These are phyloP conservation scores for Epizoanthus stellaris DNA, from an alignment of 92 coral and sea anemone genomes.

Conservation along the genomic window DNA sequence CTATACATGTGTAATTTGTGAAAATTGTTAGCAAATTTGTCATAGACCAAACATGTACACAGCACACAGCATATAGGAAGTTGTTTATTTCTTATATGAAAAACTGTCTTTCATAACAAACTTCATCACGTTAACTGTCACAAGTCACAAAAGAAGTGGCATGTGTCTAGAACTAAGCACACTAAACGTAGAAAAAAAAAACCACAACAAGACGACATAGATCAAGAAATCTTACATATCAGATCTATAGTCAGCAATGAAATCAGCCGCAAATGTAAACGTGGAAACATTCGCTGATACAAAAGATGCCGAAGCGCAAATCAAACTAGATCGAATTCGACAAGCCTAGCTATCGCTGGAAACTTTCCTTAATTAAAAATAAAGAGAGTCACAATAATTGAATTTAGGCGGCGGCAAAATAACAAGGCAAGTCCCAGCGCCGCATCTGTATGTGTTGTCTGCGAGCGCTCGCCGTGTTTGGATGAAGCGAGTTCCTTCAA, in stretches of 20 bases:
- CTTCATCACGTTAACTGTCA: slow-evolving; percentile 4
- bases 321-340: neutral
- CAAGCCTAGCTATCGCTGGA: slow-evolving; percentile 32
- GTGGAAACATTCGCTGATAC: neutral
- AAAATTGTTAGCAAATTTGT: too few species aligned
- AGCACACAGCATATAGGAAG: neutral
- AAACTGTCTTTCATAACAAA: slow-evolving; percentile 16
- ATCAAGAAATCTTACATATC: slow-evolving; percentile 23
- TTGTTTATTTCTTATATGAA: slow-evolving; percentile 30
- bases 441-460: slow-evolving; percentile 40
- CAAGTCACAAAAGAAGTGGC: neutral
- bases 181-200: slow-evolving; percentile 1
- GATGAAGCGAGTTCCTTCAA: slow-evolving; percentile 35
- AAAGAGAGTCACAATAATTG: slow-evolving; percentile 17
- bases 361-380: slow-evolving; percentile 23
- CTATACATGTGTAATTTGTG: too few species aligned
- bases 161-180: neutral
- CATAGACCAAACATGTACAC: too few species aligned
- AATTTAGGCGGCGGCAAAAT: slow-evolving; percentile 40
- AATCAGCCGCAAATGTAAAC: neutral
- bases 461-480: slow-evolving; percentile 14
- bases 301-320: slow-evolving; percentile 6
- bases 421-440: slow-evolving; percentile 31
- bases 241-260: neutral
- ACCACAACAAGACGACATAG: neutral